A percentile compares a stretch with the other conserved stretches of the same genome.
Evolutionary conservation across 2,888 invertebrate species (phyloP).

Genomic region (Sinohyriopsis cumingii): DNA sequence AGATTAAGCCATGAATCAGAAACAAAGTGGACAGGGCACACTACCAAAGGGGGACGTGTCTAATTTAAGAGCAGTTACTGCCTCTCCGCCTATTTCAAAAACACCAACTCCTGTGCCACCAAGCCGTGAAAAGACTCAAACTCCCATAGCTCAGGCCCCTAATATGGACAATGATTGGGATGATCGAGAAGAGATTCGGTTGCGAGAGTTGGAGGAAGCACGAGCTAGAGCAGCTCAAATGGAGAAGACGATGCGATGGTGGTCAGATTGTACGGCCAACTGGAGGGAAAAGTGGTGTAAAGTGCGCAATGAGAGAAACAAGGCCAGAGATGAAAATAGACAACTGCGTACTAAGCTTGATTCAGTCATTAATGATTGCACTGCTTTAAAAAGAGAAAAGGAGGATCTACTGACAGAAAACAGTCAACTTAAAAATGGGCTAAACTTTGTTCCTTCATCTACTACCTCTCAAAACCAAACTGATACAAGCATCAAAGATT

Average conservation of each 20-base stretch:
- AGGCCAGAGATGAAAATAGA: slow-evolving; percentile 91
- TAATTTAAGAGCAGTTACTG: slow-evolving; percentile 54
- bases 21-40: no score
- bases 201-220: slow-evolving; percentile 93
- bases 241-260: slow-evolving; percentile 99
- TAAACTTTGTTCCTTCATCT: not conserved
- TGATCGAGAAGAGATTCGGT: slow-evolving; percentile 76
- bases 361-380: slow-evolving; percentile 73
- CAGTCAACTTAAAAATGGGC: slow-evolving; percentile 2
- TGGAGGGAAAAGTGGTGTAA: slow-evolving; percentile 98
- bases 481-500: no score
- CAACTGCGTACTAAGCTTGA: slow-evolving; percentile 87
- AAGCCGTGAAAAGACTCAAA: slow-evolving; percentile 41
- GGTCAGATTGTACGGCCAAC: slow-evolving; percentile 97
- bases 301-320: slow-evolving; percentile 90
- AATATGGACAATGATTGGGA: slow-evolving; percentile 65
- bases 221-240: slow-evolving; percentile 95
- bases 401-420: slow-evolving; percentile 83
- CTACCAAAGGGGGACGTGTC: slow-evolving; percentile 58
- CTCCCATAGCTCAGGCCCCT: slow-evolving; percentile 41
- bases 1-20: no score
- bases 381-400: slow-evolving; percentile 83
- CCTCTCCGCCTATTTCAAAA: slow-evolving; percentile 17
- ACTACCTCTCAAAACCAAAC: not conserved
- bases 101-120: slow-evolving; percentile 25